Base-by-base conservation (phyloP, 1,140 invertebrate genomes). In the Lucilia cuprina region DNA sequence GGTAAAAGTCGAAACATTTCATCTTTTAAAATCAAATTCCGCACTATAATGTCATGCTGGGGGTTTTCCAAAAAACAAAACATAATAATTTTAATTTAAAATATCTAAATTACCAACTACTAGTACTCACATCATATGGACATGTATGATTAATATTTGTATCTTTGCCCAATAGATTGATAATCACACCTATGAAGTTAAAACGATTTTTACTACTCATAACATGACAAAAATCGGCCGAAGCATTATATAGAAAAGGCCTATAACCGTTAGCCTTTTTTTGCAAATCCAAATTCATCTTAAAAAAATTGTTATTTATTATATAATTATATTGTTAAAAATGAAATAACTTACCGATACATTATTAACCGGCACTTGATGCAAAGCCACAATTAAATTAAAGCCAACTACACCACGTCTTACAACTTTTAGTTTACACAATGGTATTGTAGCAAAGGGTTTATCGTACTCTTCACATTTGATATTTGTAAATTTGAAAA, bases 381-480 rank as follows among this genome's bases (percentile, higher is more conserved):
- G 41, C 5, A 41, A 10, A 41, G 41, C 10, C 5, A 41, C 41
- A 2, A 8, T 41, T 10, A 41, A 41, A 41, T 41, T 41, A 5
- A 41, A 41, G 0, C 41, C 41, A 41, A 41, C 41, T 41, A 41
- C 41, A 41, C 41, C 41, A 41, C 41, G 41, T 10, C 41, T 7
- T 10, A 41, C 41, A 8, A 41, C 10, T 41, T 10, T 41, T 10
- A 41, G 10, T 41, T 10, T 41, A 5, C 41, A 41, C 10, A 41
- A 10, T 8, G 41, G 41, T 41, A 41, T 41, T 2, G 41, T 41
- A 10, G 41, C 83, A 49, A 82, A 85, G 3, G 30, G n/a, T 77
- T 14, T 49, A 21, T 65, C 87, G 25, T 14, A 75, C 12, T 85
- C 86, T 30, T 85, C 21, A 8, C 87, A 88, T 14, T 60, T 47